Base-by-base conservation (phyloP, 2,113 vertebrate genomes). In the Apaloderma vittatum region DNA sequence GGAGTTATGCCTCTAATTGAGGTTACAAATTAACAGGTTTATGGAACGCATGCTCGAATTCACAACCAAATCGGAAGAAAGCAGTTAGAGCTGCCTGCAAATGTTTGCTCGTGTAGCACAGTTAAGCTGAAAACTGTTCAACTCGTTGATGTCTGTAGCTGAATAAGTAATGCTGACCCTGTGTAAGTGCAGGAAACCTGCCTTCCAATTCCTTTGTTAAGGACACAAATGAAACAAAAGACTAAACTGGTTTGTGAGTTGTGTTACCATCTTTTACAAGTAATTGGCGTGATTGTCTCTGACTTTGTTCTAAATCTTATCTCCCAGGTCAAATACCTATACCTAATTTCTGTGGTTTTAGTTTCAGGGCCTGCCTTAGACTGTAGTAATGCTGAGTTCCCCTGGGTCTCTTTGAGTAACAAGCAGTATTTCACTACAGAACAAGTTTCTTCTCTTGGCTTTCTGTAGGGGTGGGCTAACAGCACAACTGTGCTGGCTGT, bases 351-450 rank as follows among this genome's bases (percentile, higher is more conserved):
- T 87, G 45, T 81, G 61, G 61, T 94, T 93, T 89, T 63, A 95
- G 96, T 91, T 97, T 72, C 91, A 94, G 93, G 95, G 95, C 86
- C 83, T 91, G 89, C 89, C 94, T 93, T 93, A 97, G 91, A 40
- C 68, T 59, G 37, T 93, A 95, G 86, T 20, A 71, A 18, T 20
- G 61, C 70, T 57, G 93, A 91, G 65, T 93, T 89, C 78, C 66
- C 54, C 63, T 78, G 89, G 73, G 72, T 93, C 57, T 54, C 29
- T 85, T 55, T 24, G 78, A 94, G 91, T 55, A 55, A 40, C 16
- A 32, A 84, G 66, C 29, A 24, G 0, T 78, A 43, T 49, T 81
- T 93, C 73, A 61, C 80, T 63, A 16, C 90, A 94, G 76, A 89
- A 92, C 13, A 63, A 85, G 70, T 85, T 86, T 70, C 48, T 93